Base-by-base conservation (phyloP, 1,140 invertebrate genomes). In the Euglossa dilemma region DNA sequence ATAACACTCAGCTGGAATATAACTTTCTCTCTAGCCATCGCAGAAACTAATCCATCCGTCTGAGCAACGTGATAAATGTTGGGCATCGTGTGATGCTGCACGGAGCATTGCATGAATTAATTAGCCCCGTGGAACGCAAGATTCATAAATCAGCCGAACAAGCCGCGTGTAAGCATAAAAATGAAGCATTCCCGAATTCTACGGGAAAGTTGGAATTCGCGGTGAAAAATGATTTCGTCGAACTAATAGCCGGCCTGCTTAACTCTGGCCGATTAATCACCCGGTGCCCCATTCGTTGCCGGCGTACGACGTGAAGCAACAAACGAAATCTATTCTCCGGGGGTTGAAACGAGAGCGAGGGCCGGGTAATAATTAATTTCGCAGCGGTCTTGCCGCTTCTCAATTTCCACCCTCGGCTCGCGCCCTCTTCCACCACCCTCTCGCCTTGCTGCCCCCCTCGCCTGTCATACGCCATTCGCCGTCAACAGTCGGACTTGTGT, bases 291-390 rank as follows among this genome's bases (percentile, higher is more conserved):
- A 2, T 36, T 36, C 61, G 14, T 63, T 63, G 8, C 36, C 23
- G 36, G 0, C 36, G 9, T 18, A 2, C 8, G 36, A 20, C 36
- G 20, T 50, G 36, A n/a, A 23, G 11, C 12, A 23, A 64, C 7
- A 14, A 63, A 50, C 36, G 59, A 43, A 52, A 76, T 20, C 9
- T 23, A 57, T 20, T 75, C 4, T 9, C 7, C 7, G 7, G 6
- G 18, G 12, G 25, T 2, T 28, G 4, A 20, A 52, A 52, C 16
- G 47, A 52, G 47, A 52, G 6, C 36, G 12, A 43, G 14, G 25
- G 7, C n/a, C 7, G 50, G 9, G 14, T 77, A 77, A 77, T 66
- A 77, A 66, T 77, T 77, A 67, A 77, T 79, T 70, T 69, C 52
- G n/a, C 25, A 23, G 20, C n/a, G 16, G n/a, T 57, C 25, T 6